Conservation (phyloP, 2,888 invertebrate species). For the Synergus itoensis region DNA sequence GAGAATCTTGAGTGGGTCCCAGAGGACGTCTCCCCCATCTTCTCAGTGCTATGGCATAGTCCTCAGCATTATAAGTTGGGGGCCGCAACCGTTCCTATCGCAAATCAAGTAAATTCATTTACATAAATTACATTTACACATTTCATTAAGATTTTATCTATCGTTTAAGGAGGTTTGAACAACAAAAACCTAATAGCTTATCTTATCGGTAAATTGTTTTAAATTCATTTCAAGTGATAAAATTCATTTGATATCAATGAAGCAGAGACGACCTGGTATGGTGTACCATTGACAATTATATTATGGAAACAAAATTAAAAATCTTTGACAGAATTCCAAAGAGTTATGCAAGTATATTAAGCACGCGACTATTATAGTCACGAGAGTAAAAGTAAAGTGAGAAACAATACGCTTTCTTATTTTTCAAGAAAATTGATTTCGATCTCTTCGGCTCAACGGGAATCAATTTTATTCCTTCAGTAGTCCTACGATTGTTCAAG, state of each 20-base stretch:
- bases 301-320: not conserved
- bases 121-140: slow-evolving; percentile 19
- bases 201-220: not conserved
- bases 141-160: slow-evolving; percentile 15
- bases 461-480: not conserved
- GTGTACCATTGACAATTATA: no score
- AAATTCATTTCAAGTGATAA: no score
- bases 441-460: not conserved
- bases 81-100: slow-evolving; percentile 89
- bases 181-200: not conserved
- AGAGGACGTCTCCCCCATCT: slow-evolving; percentile 87
- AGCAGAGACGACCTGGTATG: no score
- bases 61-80: slow-evolving; percentile 94
- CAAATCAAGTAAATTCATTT: slow-evolving; percentile 30
- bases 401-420: slow-evolving; percentile 9
- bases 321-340: not conserved
- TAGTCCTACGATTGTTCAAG: slow-evolving; percentile 34
- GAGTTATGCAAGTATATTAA: not conserved
- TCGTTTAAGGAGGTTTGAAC: not conserved
- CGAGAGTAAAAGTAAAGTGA: slow-evolving; percentile 1
- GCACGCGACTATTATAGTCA: not conserved
- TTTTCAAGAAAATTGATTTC: slow-evolving; percentile 3
- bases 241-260: no score
- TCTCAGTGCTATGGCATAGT: slow-evolving; percentile 88
- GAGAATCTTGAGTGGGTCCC: slow-evolving; percentile 75